A percentile compares a stretch with the other conserved stretches of the same genome.
Evolutionary conservation across 2,797 vertebrate genomes (phyloP).

Genomic region (Hydrocynus forskahlii): DNA sequence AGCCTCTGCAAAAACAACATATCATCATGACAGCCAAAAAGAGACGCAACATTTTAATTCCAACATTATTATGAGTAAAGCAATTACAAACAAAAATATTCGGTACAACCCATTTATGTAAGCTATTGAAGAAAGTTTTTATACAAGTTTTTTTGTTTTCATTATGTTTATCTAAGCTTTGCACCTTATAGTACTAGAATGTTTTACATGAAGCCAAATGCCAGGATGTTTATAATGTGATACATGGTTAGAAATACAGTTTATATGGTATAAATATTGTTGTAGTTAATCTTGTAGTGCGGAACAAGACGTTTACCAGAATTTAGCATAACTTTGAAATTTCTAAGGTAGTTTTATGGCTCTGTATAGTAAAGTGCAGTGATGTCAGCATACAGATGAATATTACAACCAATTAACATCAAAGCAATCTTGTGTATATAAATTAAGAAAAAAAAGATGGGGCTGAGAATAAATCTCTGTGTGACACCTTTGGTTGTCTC

Average conservation of each 20-base stretch:
- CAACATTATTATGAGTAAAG: background rate
- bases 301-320: background rate
- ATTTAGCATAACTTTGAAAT: background rate
- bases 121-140: too few relatives aligned
- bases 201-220: background rate
- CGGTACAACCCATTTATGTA: background rate
- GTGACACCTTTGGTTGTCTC: background rate
- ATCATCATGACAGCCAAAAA: too few relatives aligned
- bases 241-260: background rate
- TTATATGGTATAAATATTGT: background rate
- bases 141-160: too few relatives aligned
- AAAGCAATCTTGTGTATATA: background rate
- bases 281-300: background rate
- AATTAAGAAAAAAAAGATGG: background rate
- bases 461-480: background rate
- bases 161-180: too few relatives aligned
- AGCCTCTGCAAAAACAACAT: too few relatives aligned
- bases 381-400: background rate
- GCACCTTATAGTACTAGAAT: too few relatives aligned
- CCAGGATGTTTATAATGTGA: background rate
- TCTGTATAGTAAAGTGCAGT: background rate
- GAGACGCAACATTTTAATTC: background rate
- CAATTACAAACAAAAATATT: background rate
- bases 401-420: background rate
- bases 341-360: background rate